A percentile compares a stretch with the other conserved stretches of the same genome.
phyloP scores from a whole-genome alignment of 2,888 invertebrate genomes.

The Sarcophaga caerulescens region DNA sequence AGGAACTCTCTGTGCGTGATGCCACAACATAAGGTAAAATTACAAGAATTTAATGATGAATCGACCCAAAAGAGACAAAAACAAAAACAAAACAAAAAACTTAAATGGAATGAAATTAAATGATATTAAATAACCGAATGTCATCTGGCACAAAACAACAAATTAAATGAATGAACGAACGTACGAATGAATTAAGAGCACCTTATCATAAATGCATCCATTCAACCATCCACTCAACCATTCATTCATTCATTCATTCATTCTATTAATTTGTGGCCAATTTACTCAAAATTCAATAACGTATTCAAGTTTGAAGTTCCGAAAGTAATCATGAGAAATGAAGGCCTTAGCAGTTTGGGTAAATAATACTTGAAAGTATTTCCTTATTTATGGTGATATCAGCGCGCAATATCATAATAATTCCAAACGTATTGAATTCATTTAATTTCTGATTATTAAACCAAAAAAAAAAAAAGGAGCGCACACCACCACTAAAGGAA shows the following conservation, averaged over 20 bases:
- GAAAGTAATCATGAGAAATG: constrained; percentile 27
- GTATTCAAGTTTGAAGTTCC: not conserved
- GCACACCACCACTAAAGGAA: not conserved
- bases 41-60: constrained; percentile 66
- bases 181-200: constrained; percentile 51
- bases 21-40: constrained; percentile 77
- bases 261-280: constrained; percentile 47
- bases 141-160: constrained; percentile 72
- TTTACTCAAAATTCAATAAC: not conserved
- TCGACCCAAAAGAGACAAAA: constrained; percentile 56
- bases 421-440: constrained; percentile 45
- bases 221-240: too few relatives aligned
- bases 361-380: constrained; percentile 54
- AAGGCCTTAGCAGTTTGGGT: constrained; percentile 6
- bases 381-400: constrained; percentile 57
- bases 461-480: not conserved
- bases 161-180: constrained; percentile 30
- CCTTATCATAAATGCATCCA: constrained; percentile 53
- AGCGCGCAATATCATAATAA: not conserved
- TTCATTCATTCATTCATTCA: not conserved
- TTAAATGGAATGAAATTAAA: constrained; percentile 45
- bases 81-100: constrained; percentile 20
- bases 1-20: constrained; percentile 74
- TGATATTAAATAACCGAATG: constrained; percentile 67
- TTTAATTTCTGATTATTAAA: constrained; percentile 1